Evolutionary conservation across 1,140 invertebrate genomes (phyloP).

Genomic region (Choristoneura fumiferana): DNA sequence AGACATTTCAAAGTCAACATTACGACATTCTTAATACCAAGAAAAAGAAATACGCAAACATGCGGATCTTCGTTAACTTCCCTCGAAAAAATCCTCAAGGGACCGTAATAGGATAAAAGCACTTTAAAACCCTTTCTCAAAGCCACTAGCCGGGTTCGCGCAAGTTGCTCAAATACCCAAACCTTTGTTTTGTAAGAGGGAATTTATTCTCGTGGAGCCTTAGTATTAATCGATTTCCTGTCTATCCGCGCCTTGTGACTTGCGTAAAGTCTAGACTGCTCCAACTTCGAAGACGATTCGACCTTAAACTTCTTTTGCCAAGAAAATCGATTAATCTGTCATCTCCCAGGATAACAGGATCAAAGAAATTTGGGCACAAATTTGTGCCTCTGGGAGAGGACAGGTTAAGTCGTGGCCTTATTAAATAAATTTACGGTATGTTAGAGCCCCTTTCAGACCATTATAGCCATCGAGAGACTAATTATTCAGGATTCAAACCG

Average conservation of each 20-base stretch:
- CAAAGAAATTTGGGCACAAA: too few species aligned
- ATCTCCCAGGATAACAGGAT: too few species aligned
- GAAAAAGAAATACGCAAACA: background rate
- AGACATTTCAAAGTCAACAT: conserved; percentile 11
- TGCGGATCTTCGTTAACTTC: conserved; percentile 3
- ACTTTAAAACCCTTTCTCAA: conserved; percentile 5
- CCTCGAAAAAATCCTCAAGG: conserved; percentile 2
- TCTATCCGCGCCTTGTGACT: conserved; percentile 4
- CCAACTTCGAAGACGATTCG: too few species aligned
- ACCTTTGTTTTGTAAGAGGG: background rate
- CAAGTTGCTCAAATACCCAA: too few species aligned
- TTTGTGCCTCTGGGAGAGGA: too few species aligned
- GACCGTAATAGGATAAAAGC: conserved; percentile 9
- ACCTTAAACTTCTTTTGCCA: too few species aligned
- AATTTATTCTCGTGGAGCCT: background rate
- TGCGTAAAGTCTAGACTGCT: background rate
- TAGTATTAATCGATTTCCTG: conserved; percentile 8
- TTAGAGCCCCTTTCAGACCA: too few species aligned
- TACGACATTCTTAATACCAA: background rate
- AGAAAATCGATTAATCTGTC: too few species aligned
- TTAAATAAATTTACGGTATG: too few species aligned
- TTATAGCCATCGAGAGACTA: too few species aligned
- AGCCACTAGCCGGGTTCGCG: background rate
- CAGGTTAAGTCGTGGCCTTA: too few species aligned
- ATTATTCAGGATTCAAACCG: too few species aligned